Evolutionary conservation across 2,113 vertebrate genomes (phyloP), one percentile per base, ranked within the genome.

Genomic region (Climacteris rufus): DNA sequence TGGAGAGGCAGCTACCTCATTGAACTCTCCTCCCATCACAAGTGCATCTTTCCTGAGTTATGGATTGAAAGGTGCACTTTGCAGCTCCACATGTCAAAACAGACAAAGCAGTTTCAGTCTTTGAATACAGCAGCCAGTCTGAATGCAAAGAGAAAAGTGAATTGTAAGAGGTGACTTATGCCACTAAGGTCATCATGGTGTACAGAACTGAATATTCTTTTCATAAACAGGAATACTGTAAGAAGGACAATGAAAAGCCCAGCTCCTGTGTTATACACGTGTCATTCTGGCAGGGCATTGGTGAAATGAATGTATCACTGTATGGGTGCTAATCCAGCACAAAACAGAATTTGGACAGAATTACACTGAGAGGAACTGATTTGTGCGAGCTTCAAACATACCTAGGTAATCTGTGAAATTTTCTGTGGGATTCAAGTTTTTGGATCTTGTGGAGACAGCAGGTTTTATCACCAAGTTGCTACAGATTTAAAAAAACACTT

Each of bases 191-290:
- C 23, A 60, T 71, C 7, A 18, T 1, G 5, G 28, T 81, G 74
- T 93, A 71, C 15, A 53, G 45, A n/a, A 56, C 28, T 49, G 71
- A 82, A 74, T 91, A 61, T 77, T 92, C 44, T 89, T 65, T 79
- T 82, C 23, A 16, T 63, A 42, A 72, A 49, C 30, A 54, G 17
- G 28, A 83, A 42, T 76, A n/a, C 14, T 75, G 25, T 45, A 39
- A 66, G 52, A 78, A 78, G 47, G 33, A 53, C 27, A 79, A 22
- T 2, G n/a, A 92, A 71, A 27, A 83, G 53, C 57, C 31, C 60
- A 77, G 21, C 37, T 83, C 24, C 27, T 84, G 11, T 39, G 11
- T 45, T 60, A n/a, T 5, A 61, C 21, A 49, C 47, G 27, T 72
- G n/a, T 72, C 39, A 23, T 59, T 87, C 37, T 78, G 82, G 7